Evolutionary conservation across 1,140 invertebrate genomes (phyloP), one percentile per base, ranked within the genome.

Genomic region (Bombus sibiricus): DNA sequence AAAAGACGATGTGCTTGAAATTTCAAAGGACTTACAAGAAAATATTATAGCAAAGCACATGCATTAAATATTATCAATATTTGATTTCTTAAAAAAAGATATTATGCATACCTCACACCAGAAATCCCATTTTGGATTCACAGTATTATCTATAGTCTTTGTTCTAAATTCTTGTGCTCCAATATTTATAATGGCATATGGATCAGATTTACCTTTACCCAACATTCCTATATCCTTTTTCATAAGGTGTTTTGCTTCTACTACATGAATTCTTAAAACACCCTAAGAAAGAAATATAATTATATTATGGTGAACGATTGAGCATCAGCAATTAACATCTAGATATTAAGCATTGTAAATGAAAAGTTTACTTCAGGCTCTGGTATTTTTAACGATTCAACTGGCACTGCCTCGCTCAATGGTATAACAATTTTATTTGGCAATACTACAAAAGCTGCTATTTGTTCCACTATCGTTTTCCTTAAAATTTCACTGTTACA

Each of bases 171-270:
- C 97, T 95, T 98, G 97, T 1, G 98, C 97, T 73, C 98, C 98
- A 74, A 99, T 97, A 89, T 96, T 97, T 90, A 99, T 96, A 75
- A 99, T 96, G 41, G 97, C 97, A 95, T 99, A 99, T 8, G 99
- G 99, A 96, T 99, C 99, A 6, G 98, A 99, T 95, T 99, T 99
- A 90, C 98, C 98, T 95, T 98, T 98, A 92, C 98, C 98, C 85
- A 99, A 94, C 91, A 99, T 95, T 69, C 98, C 97, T 86, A 99
- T 97, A 95, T 98, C 98, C 95, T 98, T 98, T 92, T 98, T 99
- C 97, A 98, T 98, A 3, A 99, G 95, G 95, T 99, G 97, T 93
- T 98, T 98, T n/a, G 98, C 99, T 96, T 99, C 98, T 2, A 99
- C 96, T 8, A 99, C 97, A 92, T 98, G 97, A 86, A 99, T 97